Evolutionary conservation across 1,140 invertebrate genomes (phyloP).

Genomic region (Aethina tumida): DNA sequence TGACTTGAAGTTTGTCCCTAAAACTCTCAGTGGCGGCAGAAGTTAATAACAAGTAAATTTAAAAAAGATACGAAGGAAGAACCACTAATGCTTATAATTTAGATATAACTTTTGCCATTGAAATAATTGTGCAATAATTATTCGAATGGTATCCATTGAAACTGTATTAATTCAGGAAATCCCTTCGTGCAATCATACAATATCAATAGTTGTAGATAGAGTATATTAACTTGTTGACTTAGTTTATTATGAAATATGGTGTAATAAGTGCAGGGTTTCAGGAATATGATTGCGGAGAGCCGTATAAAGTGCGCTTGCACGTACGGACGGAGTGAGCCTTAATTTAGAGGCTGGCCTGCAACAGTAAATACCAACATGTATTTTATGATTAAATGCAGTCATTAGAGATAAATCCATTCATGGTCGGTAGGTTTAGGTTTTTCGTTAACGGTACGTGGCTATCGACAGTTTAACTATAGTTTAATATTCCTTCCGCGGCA

Average conservation of each 20-base stretch:
- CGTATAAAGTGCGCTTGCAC: neutral
- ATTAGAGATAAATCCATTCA: slow-evolving; percentile 12
- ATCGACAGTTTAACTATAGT: slow-evolving; percentile 6
- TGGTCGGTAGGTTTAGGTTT: slow-evolving; percentile 8
- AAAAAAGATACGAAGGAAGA: too few relatives aligned
- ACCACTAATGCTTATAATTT: too few relatives aligned
- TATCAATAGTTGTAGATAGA: too few relatives aligned
- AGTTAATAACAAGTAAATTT: too few relatives aligned
- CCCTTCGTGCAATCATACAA: too few relatives aligned
- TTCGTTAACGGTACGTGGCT: slow-evolving; percentile 7
- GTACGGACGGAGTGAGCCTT: neutral
- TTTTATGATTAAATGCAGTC: slow-evolving; percentile 9
- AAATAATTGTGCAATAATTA: too few relatives aligned
- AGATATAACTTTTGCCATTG: too few relatives aligned
- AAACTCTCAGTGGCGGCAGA: too few relatives aligned
- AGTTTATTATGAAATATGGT: slow-evolving; percentile 1
- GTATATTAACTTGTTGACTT: too few relatives aligned
- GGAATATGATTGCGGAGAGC: neutral
- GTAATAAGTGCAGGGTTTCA: neutral
- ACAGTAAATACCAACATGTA: neutral
- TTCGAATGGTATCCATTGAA: too few relatives aligned
- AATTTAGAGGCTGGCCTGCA: neutral
- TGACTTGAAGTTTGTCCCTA: too few relatives aligned
- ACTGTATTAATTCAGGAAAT: too few relatives aligned
- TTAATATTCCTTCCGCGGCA: slow-evolving; percentile 3